Conservation (phyloP, 2,113 vertebrate species). For the Spea multiplicata region DNA sequence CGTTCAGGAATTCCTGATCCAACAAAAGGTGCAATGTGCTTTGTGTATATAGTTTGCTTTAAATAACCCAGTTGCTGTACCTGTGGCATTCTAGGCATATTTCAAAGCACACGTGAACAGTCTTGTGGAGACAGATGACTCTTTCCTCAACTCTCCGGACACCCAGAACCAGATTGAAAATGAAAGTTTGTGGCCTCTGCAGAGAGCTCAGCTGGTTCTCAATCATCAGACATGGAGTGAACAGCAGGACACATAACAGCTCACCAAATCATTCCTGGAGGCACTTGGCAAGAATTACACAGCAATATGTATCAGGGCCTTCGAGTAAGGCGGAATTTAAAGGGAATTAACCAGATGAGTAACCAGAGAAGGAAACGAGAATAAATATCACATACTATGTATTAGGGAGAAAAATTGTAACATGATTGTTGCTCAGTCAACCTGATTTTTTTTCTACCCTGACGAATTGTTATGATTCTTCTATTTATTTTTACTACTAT, state of each 20-base stretch:
- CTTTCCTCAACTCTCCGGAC: slow-evolving; percentile 14
- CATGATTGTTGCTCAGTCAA: too few species aligned
- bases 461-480: too few species aligned
- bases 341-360: slow-evolving; percentile 20
- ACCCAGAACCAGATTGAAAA: slow-evolving; percentile 36
- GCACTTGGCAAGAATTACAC: slow-evolving; percentile 28
- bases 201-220: slow-evolving; percentile 39
- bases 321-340: slow-evolving; percentile 22
- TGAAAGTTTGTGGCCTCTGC: slow-evolving; percentile 34
- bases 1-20: too few species aligned
- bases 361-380: background rate
- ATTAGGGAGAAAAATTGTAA: too few species aligned
- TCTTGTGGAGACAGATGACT: background rate
- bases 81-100: background rate
- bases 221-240: slow-evolving; percentile 30
- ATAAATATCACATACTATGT: slow-evolving; percentile 27
- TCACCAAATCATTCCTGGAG: slow-evolving; percentile 37
- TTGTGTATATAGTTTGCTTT: too few species aligned
- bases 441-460: too few species aligned
- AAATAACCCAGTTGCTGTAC: background rate
- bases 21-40: too few species aligned
- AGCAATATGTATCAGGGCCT: slow-evolving; percentile 28
- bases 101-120: background rate
- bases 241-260: slow-evolving; percentile 33
- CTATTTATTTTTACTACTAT: too few species aligned